Evolutionary conservation across 2,113 vertebrate genomes (phyloP).

Genomic region (Gadus chalcogrammus): DNA sequence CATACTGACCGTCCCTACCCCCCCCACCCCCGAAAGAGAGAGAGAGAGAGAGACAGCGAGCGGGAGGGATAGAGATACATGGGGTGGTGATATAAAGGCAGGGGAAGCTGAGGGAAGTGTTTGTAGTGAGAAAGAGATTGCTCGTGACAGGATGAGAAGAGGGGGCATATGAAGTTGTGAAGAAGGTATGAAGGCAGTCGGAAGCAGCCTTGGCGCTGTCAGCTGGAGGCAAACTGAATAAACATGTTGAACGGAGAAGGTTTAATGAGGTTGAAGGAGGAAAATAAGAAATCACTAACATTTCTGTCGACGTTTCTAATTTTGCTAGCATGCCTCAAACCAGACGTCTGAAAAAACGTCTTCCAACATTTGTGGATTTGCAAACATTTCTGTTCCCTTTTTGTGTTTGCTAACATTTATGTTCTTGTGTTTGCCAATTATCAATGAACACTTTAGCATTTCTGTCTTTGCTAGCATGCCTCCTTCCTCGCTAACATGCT

Average conservation of each 20-base stretch:
- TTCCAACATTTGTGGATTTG: too few relatives aligned
- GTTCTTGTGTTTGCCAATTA: too few relatives aligned
- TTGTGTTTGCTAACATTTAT: too few relatives aligned
- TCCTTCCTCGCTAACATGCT: too few relatives aligned
- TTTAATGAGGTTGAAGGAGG: too few relatives aligned
- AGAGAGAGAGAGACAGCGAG: not conserved
- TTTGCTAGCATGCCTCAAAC: too few relatives aligned
- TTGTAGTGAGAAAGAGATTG: slow-evolving; percentile 42
- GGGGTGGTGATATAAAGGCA: slow-evolving; percentile 15
- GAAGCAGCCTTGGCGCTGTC: not conserved
- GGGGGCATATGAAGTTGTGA: not conserved
- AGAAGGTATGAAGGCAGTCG: slow-evolving; percentile 13
- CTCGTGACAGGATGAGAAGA: slow-evolving; percentile 32
- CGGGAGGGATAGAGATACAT: slow-evolving; percentile 1
- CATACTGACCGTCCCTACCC: not conserved
- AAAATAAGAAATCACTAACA: too few relatives aligned
- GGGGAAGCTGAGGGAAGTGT: not conserved
- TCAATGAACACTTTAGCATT: too few relatives aligned
- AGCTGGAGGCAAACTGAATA: slow-evolving; percentile 5
- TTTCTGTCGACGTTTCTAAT: too few relatives aligned
- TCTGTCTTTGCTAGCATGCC: too few relatives aligned
- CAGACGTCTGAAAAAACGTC: too few relatives aligned
- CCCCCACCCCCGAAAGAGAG: not conserved
- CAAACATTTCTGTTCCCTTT: too few relatives aligned
- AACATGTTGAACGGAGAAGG: not conserved